Evolutionary conservation across 2,888 invertebrate genomes (phyloP), one percentile per base, ranked within the genome.

Genomic region (Glaucopsyche alexis): DNA sequence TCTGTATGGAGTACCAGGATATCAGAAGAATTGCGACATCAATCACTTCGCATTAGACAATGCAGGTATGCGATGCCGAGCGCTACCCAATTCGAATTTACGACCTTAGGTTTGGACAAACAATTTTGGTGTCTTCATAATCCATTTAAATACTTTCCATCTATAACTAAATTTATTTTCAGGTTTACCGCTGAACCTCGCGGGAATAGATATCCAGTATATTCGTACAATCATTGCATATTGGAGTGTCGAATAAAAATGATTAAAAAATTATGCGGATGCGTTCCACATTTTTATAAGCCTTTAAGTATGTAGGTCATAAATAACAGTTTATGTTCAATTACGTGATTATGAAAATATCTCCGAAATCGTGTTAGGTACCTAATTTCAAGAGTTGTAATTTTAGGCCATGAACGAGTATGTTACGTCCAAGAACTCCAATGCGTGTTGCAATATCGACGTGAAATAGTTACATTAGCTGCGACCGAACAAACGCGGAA

Each of bases 201-300:
- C 14, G 87, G 83, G 75, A 75, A 78, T 11, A 83, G 93, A 75
- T 95, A 95, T 79, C 95, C 96, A 2, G 90, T 96, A 70, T 96
- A 96, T 83, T 95, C 95, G 13, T 95, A 94, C 78, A 95, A 94
- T 14, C 90, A 96, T 75, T 97, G 97, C 80, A 84, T 95, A 73
- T 90, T 95, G 81, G 96, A 96, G 81, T 97, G 96, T 78, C 93
- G 96, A 78, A 95, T 95, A 76, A 88, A 86, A 75, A 87, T 95
- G 78, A 94, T 96, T 13, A 81, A 93, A 50, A 91, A 90, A 73
- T 81, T 94, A 16, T 97, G 96, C 81, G 94, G 94, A 0, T 97
- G 97, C 83, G 87, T 95, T 71, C 96, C 96, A 0, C 96, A 96
- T 85, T 96, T 96, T 81, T 96, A 96, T 80, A 94, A 95, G 77